phyloP scores from a whole-genome alignment of 2,113 vertebrate genomes.

The Cinclus mexicanus region DNA sequence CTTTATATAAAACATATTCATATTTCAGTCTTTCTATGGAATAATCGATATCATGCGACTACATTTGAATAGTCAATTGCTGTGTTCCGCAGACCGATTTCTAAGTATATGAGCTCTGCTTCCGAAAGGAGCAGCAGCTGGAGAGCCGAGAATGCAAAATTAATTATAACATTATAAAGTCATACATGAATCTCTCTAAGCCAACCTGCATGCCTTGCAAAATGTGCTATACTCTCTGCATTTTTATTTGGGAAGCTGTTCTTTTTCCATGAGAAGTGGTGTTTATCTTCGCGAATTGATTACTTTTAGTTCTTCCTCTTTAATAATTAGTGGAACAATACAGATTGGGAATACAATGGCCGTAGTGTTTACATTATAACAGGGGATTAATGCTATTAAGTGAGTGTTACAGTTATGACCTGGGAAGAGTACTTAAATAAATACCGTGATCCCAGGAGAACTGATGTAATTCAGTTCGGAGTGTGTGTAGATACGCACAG shows the following conservation, averaged over 20 bases:
- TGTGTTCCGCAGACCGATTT: not conserved
- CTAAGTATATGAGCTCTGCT: constrained; percentile 26
- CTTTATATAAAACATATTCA: constrained; percentile 45
- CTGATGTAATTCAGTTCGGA: constrained; percentile 1
- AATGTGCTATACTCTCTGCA: not conserved
- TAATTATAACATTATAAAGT: constrained; percentile 55
- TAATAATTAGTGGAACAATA: constrained; percentile 63
- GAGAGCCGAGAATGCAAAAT: constrained; percentile 16
- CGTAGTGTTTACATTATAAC: constrained; percentile 54
- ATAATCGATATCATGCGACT: constrained; percentile 55
- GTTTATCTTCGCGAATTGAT: not conserved
- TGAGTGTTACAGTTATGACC: constrained; percentile 46
- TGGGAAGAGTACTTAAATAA: constrained; percentile 40
- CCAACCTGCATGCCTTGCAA: constrained; percentile 4
- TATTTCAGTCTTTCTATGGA: constrained; percentile 54
- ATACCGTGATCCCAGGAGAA: constrained; percentile 1
- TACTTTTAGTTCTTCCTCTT: constrained; percentile 40
- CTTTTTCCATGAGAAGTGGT: not conserved
- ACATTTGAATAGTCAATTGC: constrained; percentile 50
- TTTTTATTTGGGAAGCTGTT: constrained; percentile 2
- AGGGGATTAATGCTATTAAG: constrained; percentile 68
- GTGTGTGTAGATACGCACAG: not conserved
- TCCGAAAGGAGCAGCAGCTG: constrained; percentile 39
- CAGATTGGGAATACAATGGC: constrained; percentile 49
- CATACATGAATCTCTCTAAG: constrained; percentile 25